A percentile compares a stretch with the other conserved stretches of the same genome.
Evolutionary conservation across 1,140 invertebrate species (phyloP).

Genomic region (Bombus breviceps): DNA sequence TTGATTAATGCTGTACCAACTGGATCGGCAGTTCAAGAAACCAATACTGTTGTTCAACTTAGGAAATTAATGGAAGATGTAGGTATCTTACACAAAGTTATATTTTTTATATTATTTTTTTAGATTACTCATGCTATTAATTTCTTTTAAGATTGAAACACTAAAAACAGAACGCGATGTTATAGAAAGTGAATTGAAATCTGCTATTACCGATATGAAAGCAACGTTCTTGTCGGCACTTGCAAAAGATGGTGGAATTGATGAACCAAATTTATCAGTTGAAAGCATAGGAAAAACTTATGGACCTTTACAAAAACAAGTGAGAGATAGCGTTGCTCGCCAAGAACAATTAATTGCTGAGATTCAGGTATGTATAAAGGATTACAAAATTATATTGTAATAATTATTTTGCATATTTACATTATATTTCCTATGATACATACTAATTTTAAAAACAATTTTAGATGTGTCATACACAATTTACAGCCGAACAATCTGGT

Average conservation of each 20-base stretch:
- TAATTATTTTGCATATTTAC: not conserved
- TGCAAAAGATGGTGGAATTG: slow-evolving; percentile 92
- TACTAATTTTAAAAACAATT: slow-evolving; percentile 44
- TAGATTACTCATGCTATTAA: not conserved
- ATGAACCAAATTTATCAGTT: slow-evolving; percentile 92
- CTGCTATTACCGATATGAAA: slow-evolving; percentile 93
- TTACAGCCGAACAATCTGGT: slow-evolving; percentile 88
- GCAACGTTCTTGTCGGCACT: slow-evolving; percentile 91
- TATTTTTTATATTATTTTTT: not conserved
- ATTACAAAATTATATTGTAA: not conserved
- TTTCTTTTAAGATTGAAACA: slow-evolving; percentile 87
- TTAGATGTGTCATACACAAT: slow-evolving; percentile 88
- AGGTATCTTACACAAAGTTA: slow-evolving; percentile 41
- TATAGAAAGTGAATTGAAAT: slow-evolving; percentile 94
- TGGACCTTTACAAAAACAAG: slow-evolving; percentile 91
- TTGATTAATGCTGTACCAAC: slow-evolving; percentile 87
- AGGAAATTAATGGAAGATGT: slow-evolving; percentile 91
- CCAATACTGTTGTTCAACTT: slow-evolving; percentile 87
- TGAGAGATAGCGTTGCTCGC: slow-evolving; percentile 88
- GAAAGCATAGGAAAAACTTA: slow-evolving; percentile 91
- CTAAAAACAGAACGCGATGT: slow-evolving; percentile 95
- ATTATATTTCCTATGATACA: not conserved
- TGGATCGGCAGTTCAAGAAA: slow-evolving; percentile 83
- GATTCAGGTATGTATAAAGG: slow-evolving; percentile 85
- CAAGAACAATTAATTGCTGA: slow-evolving; percentile 91